Base-by-base conservation (phyloP, 2,113 vertebrate genomes). In the Triplophysa siluroides region DNA sequence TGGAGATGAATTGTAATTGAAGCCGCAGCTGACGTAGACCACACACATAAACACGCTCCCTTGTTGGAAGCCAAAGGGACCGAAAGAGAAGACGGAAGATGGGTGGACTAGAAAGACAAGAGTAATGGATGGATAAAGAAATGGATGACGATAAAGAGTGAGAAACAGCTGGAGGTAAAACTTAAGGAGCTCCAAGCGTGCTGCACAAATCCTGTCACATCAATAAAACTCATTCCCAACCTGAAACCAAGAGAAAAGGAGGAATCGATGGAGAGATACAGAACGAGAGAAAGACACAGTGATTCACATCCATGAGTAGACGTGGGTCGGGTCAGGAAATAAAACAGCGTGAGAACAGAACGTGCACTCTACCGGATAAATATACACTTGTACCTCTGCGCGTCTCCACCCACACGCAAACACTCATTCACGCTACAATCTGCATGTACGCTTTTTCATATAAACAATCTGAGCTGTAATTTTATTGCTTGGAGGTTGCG, bases 1-100 rank as follows among this genome's bases (percentile, higher is more conserved):
- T 84, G 82, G 78, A 82, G 85, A 86, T 84, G 82, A 86, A 86
- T 80, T 78, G 78, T 58, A 73, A 78, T 60, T 65, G 58, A 74
- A 76, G 58, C 78, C 43, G 13, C 60, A 61, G 77, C 66, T 79
- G 64, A 76, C 70, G 58, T 23, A 54, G 69, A 83, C 77, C 60
- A 65, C 21, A 73, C 45, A 67, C 33, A 56, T 70, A 11, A 11
- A 14, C 56, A 21, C 38, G 16, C 61, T 33, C 58, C 21, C 62
- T 14, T 50, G 19, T 13, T 43, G 54, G n/a, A 61, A 33, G 78
- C 67, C 73, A 33, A 50, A 72, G 78, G 56, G 62, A 66, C 6
- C 19, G 24, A 54, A 47, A 7, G 38, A 14, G 38, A 69, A 18
- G 33, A 45, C 43, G 63, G 58, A 45, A 73, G 62, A 29, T 58